phyloP scores from a whole-genome alignment of 2,113 vertebrate species.

The Nothocercus nigrocapillus region DNA sequence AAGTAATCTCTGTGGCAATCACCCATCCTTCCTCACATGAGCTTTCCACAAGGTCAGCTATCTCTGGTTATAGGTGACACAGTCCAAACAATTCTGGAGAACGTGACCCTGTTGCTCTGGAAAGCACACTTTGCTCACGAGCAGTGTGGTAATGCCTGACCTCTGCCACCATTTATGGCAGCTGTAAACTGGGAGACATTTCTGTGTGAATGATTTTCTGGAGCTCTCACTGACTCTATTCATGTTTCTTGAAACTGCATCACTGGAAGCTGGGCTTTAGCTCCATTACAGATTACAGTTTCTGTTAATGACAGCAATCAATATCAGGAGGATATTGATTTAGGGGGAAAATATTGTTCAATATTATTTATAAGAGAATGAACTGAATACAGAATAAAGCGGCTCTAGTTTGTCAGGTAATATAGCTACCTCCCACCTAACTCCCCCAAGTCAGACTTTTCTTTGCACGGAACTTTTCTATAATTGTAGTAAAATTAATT shows the following conservation, averaged over 20 bases:
- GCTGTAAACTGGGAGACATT: background rate
- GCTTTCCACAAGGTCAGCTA: background rate
- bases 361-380: background rate
- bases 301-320: background rate
- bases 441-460: background rate
- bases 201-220: slow-evolving; percentile 10
- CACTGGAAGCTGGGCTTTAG: background rate
- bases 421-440: background rate
- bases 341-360: background rate
- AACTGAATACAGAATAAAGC: background rate
- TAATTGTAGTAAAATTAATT: background rate
- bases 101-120: background rate
- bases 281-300: slow-evolving; percentile 9
- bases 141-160: background rate
- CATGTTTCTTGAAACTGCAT: background rate
- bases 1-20: background rate
- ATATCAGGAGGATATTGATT: background rate
- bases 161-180: accelerated
- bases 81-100: background rate
- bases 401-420: background rate
- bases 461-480: background rate
- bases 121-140: background rate
- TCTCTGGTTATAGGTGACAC: background rate
- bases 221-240: background rate
- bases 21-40: background rate